Evolutionary conservation across 2,888 invertebrate genomes (phyloP).

Genomic region (Buathra laborator): DNA sequence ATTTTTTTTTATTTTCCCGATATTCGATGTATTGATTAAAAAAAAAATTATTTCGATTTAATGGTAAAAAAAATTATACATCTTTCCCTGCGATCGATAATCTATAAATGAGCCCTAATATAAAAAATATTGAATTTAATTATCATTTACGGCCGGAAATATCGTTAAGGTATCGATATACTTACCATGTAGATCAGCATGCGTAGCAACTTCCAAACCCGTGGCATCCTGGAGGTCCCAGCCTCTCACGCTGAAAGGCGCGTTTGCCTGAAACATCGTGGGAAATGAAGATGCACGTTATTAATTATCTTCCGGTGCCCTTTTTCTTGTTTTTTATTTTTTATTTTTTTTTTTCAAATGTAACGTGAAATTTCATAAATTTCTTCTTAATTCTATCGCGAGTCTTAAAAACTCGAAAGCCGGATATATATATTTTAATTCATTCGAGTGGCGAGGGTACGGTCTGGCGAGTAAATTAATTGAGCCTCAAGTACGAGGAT

Average conservation of each 20-base stretch:
- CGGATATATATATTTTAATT: conserved; percentile 77
- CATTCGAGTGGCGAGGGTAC: conserved; percentile 74
- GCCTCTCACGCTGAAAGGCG: conserved; percentile 83
- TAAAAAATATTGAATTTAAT: background rate
- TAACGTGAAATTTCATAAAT: background rate
- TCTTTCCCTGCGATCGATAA: too few relatives aligned
- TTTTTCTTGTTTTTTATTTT: background rate
- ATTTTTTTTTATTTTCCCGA: background rate
- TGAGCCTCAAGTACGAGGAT: conserved; percentile 75
- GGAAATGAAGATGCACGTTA: conserved; percentile 45
- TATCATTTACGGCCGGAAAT: background rate
- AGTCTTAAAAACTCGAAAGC: conserved; percentile 62
- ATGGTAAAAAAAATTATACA: too few relatives aligned
- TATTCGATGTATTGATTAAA: too few relatives aligned
- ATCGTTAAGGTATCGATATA: conserved; percentile 42
- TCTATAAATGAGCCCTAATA: background rate
- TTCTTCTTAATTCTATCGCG: conserved; percentile 2
- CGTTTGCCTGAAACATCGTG: conserved; percentile 71
- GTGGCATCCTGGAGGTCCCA: conserved; percentile 84
- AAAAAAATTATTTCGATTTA: too few relatives aligned
- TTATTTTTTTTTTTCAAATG: background rate
- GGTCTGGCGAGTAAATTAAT: conserved; percentile 82
- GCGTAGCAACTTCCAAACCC: conserved; percentile 84
- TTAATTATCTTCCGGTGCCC: conserved; percentile 15
- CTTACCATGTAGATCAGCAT: conserved; percentile 84